These are phyloP conservation scores for Babylonia areolata DNA, from an alignment of 1,140 invertebrate genomes.

Conservation along the genomic window DNA sequence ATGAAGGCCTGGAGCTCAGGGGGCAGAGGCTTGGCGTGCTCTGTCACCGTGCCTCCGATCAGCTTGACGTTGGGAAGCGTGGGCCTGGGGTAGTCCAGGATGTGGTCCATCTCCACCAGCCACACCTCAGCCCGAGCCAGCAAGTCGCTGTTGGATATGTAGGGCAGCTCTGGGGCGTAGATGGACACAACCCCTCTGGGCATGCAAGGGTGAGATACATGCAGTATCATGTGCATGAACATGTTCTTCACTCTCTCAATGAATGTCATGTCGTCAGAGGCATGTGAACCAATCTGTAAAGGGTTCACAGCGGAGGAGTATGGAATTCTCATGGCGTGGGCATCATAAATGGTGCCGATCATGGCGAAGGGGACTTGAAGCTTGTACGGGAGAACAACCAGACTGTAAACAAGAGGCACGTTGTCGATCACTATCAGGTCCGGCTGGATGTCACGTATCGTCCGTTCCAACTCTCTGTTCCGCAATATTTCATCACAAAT, in stretches of 20 bases:
- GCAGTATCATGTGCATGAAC: not conserved
- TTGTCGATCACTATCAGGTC: constrained; percentile 30
- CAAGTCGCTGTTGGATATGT: not conserved
- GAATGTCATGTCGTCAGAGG: constrained; percentile 35
- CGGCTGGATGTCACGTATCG: not conserved
- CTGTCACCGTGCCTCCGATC: constrained; percentile 51
- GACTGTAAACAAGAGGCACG: not conserved
- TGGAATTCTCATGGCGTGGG: not conserved
- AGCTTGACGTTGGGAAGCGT: constrained; percentile 50
- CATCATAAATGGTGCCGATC: constrained; percentile 3
- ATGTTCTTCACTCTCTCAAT: constrained; percentile 4
- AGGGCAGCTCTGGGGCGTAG: constrained; percentile 34
- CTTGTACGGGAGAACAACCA: constrained; percentile 38
- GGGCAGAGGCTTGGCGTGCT: constrained; percentile 31
- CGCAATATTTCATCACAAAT: not conserved
- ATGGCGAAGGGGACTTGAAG: constrained; percentile 39
- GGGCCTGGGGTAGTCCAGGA: constrained; percentile 53
- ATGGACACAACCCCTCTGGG: not conserved
- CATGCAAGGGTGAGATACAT: not conserved
- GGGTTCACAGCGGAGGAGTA: constrained; percentile 20
- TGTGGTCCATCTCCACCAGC: constrained; percentile 51
- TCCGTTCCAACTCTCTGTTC: not conserved
- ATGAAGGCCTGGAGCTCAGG: constrained; percentile 39
- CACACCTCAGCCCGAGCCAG: constrained; percentile 41
- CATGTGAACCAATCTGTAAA: not conserved